phyloP scores from a whole-genome alignment of 2,888 invertebrate species.

The Clivina fossor region DNA sequence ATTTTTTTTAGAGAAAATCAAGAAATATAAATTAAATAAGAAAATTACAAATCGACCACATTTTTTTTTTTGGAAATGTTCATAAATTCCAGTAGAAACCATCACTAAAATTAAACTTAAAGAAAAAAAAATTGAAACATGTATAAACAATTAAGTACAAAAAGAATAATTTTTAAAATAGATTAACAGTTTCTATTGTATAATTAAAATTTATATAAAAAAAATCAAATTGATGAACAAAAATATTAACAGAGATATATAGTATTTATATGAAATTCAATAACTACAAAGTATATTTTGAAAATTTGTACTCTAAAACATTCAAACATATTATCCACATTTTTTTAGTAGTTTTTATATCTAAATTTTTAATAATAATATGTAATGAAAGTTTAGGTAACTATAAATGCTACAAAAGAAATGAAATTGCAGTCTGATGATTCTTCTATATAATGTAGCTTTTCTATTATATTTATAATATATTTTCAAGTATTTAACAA shows the following conservation, averaged over 20 bases:
- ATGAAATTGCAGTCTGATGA: constrained; percentile 6
- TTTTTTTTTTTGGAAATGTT: too few relatives aligned
- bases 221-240: too few relatives aligned
- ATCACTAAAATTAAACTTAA: too few relatives aligned
- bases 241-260: too few relatives aligned
- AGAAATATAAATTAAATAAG: too few relatives aligned
- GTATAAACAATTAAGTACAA: background rate
- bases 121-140: background rate
- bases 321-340: constrained; percentile 19
- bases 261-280: too few relatives aligned
- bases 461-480: constrained; percentile 4
- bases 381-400: constrained; percentile 5
- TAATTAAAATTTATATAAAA: too few relatives aligned
- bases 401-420: background rate
- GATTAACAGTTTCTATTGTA: too few relatives aligned
- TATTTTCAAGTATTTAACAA: constrained; percentile 1
- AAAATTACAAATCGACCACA: too few relatives aligned
- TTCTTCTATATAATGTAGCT: background rate
- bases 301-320: constrained; percentile 4
- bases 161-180: background rate
- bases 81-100: too few relatives aligned
- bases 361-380: background rate
- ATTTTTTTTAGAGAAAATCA: background rate
- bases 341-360: background rate
- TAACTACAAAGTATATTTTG: background rate